Conservation (phyloP, 1,140 invertebrate genomes). For the Mya arenaria region DNA sequence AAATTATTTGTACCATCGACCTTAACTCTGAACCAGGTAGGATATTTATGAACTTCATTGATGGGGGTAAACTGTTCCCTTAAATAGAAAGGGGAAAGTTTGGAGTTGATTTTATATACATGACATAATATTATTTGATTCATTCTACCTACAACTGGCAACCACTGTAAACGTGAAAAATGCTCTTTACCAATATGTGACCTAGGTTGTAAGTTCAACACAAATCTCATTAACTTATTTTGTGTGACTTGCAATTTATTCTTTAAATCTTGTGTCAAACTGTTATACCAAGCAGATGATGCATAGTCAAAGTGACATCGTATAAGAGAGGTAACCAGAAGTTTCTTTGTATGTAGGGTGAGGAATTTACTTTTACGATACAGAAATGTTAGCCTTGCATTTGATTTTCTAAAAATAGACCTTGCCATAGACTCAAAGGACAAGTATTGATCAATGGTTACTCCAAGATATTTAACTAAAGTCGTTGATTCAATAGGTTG, state of each 20-base stretch:
- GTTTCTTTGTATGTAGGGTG: neutral
- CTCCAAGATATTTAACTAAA: neutral
- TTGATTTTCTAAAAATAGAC: constrained; percentile 26
- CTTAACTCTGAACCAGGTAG: no score
- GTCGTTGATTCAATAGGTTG: constrained; percentile 11
- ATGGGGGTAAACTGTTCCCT: no score
- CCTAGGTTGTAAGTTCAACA: no score
- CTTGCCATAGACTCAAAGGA: constrained; percentile 2
- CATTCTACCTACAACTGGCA: no score
- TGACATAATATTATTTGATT: no score
- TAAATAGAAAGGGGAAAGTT: no score
- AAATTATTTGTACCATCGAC: no score
- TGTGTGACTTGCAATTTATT: constrained; percentile 49
- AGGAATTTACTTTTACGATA: constrained; percentile 35
- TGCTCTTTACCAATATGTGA: no score
- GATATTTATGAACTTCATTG: no score
- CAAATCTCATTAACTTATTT: constrained; percentile 46
- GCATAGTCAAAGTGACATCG: constrained; percentile 51
- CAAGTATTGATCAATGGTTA: constrained; percentile 10
- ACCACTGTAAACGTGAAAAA: no score
- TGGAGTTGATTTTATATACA: no score
- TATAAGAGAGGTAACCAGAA: neutral
- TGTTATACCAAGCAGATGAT: constrained; percentile 20
- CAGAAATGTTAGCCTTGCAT: constrained; percentile 41
- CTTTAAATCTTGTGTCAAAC: constrained; percentile 28